Evolutionary conservation across 2,888 invertebrate species (phyloP), one percentile per base, ranked within the genome.

Genomic region (Pegoplata infirma): DNA sequence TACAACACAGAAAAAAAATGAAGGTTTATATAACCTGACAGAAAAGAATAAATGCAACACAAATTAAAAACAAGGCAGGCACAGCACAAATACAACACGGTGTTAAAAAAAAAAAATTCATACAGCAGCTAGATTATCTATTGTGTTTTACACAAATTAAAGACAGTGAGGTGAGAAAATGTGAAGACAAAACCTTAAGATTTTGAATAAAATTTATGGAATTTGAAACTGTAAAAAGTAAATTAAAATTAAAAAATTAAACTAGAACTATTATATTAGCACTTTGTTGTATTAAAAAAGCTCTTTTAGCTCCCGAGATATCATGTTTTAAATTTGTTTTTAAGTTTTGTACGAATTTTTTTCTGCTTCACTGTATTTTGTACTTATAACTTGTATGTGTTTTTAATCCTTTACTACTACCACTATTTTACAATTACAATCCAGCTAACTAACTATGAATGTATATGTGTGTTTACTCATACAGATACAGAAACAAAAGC

Each of bases 111-210:
- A 40, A 12, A 40, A 5, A 40, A 40, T 40, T 5, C 36, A 40
- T 40, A 12, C 51, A 55, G 47, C 23, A 46, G 32, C 19, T 28
- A 17, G 40, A 32, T 58, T 44, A 46, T 16, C 64, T 32, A 59
- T 66, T 73, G 72, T 64, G 72, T 64, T 59, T 58, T n/a, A n/a
- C 32, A 21, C 21, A 53, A 46, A n/a, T n/a, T n/a, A n/a, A n/a
- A n/a, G n/a, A n/a, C n/a, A n/a, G n/a, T n/a, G n/a, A n/a, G n/a
- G n/a, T n/a, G n/a, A n/a, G n/a, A n/a, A n/a, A 61, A 25, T 53
- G n/a, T n/a, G n/a, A n/a, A n/a, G n/a, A n/a, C n/a, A n/a, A n/a
- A n/a, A n/a, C n/a, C n/a, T n/a, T n/a, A n/a, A n/a, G n/a, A n/a
- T n/a, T n/a, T n/a, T n/a, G n/a, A n/a, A n/a, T n/a, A n/a, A n/a